Percentiles rank a stretch among this genome's conserved stretches.
Evolutionary conservation across 35 echinoderm and acorn worm species (phyloP).

Genomic region (Strongylocentrotus purpuratus): DNA sequence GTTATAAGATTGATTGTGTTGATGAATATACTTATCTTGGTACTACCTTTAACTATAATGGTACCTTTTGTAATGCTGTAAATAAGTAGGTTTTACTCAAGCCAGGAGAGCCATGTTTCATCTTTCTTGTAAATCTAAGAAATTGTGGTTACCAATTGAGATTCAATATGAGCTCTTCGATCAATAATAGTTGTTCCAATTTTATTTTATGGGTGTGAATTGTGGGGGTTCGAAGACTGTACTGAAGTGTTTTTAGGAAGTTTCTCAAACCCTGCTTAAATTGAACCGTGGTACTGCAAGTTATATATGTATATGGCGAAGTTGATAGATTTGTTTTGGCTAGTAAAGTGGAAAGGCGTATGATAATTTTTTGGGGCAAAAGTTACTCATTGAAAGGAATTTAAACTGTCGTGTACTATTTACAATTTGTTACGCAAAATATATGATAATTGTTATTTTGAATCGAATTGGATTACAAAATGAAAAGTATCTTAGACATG

Average conservation of each 20-base stretch:
- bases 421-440: too few species aligned
- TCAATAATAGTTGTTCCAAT: neutral
- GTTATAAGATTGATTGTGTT: neutral
- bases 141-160: neutral
- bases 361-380: neutral
- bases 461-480: neutral
- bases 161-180: neutral
- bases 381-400: neutral
- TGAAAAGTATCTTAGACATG: neutral
- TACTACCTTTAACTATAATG: constrained; percentile 39
- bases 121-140: neutral
- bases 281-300: neutral
- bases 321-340: neutral
- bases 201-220: neutral
- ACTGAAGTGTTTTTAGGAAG: too few species aligned
- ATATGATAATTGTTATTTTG: neutral
- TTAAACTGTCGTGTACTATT: too few species aligned
- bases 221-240: neutral
- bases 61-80: constrained; percentile 25
- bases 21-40: constrained; percentile 45
- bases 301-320: neutral
- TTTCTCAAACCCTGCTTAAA: too few species aligned
- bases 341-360: neutral
- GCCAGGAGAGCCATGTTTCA: neutral
- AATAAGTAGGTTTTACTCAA: neutral